Conservation (phyloP, 2,888 invertebrate species). For the Platypus cylindrus region DNA sequence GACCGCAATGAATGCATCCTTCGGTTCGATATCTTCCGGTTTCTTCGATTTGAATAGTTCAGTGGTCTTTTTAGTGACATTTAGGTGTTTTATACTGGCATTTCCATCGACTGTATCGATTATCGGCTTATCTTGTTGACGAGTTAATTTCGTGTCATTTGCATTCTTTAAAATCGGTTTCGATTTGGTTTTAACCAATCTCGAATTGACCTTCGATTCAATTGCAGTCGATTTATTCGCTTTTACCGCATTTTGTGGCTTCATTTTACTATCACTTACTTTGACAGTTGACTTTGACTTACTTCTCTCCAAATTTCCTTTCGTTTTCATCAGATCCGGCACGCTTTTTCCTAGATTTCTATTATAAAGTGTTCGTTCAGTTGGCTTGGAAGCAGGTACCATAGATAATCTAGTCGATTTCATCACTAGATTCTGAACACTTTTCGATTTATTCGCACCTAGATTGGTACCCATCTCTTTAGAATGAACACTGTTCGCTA, state of each 20-base stretch:
- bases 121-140: slow-evolving; percentile 2
- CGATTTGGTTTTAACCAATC: slow-evolving; percentile 4
- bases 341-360: slow-evolving; percentile 10
- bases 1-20: slow-evolving; percentile 17
- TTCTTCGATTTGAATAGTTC: slow-evolving; percentile 5
- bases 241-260: slow-evolving; percentile 2
- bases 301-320: slow-evolving; percentile 3
- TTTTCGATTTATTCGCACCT: slow-evolving; percentile 15
- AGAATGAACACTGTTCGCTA: too few relatives aligned
- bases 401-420: too few relatives aligned
- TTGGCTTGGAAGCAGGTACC: slow-evolving; percentile 11
- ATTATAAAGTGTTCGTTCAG: slow-evolving; percentile 5
- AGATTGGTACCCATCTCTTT: slow-evolving; percentile 12
- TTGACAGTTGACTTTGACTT: slow-evolving; percentile 1
- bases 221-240: slow-evolving; percentile 2
- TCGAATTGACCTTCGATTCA: slow-evolving; percentile 3
- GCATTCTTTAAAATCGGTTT: slow-evolving; percentile 6
- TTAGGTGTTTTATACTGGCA: slow-evolving; percentile 5
- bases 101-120: slow-evolving; percentile 6
- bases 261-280: slow-evolving; percentile 4
- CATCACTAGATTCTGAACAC: slow-evolving; percentile 20
- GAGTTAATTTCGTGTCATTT: not conserved
- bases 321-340: slow-evolving; percentile 9
- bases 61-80: slow-evolving; percentile 6
- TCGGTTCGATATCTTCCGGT: slow-evolving; percentile 12